phyloP scores from a whole-genome alignment of 2,888 invertebrate species.

The Lochmaea crataegi region DNA sequence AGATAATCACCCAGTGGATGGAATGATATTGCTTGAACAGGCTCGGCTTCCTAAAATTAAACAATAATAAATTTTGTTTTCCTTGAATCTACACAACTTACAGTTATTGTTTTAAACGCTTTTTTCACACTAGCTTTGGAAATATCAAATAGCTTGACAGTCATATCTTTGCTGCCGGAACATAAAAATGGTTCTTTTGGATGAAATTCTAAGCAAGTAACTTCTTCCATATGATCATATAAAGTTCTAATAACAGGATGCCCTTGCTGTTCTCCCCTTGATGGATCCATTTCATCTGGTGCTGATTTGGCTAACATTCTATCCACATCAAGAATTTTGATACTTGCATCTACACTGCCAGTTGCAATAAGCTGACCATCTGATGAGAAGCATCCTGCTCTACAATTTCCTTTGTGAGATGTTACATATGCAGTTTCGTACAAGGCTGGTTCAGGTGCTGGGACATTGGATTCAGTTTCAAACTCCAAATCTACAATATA shows the following conservation, averaged over 20 bases:
- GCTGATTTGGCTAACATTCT: constrained; percentile 98
- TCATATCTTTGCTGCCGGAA: constrained; percentile 94
- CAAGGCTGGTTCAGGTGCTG: constrained; percentile 95
- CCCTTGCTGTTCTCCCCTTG: constrained; percentile 89
- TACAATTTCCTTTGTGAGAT: constrained; percentile 95
- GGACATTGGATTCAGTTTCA: constrained; percentile 92
- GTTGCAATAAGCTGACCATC: constrained; percentile 98
- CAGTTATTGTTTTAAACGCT: constrained; percentile 94
- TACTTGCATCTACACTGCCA: constrained; percentile 98
- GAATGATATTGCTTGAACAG: constrained; percentile 89
- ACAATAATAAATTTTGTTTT: background rate
- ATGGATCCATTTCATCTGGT: constrained; percentile 86
- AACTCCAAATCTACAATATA: constrained; percentile 84
- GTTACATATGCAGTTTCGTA: constrained; percentile 99
- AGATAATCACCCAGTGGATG: constrained; percentile 97
- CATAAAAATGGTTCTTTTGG: constrained; percentile 94
- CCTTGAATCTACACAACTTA: constrained; percentile 56
- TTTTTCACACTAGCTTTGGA: constrained; percentile 99
- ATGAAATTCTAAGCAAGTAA: constrained; percentile 96
- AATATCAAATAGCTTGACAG: constrained; percentile 96
- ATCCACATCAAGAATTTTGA: constrained; percentile 99
- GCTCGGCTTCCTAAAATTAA: constrained; percentile 83
- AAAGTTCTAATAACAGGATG: constrained; percentile 98
- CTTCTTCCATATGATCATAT: constrained; percentile 98
- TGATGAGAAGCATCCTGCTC: constrained; percentile 94